A percentile compares a stretch with the other conserved stretches of the same genome.
Evolutionary conservation across 2,888 invertebrate species (phyloP).

Genomic region (Proisotoma minuta): DNA sequence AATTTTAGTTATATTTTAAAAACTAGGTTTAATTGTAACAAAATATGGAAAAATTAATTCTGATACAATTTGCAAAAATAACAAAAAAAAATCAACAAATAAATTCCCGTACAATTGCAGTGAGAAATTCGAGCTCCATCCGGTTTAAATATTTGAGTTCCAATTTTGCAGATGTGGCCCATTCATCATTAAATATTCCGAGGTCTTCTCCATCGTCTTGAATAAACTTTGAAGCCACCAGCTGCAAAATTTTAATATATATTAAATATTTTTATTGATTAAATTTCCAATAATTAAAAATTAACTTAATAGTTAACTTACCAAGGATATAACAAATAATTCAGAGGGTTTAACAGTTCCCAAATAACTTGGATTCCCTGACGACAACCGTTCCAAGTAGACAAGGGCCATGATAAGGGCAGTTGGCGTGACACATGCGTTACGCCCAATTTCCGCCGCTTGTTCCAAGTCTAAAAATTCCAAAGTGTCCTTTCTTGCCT

Average conservation of each 20-base stretch:
- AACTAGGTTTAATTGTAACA: slow-evolving; percentile 3
- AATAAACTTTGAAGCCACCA: slow-evolving; percentile 93
- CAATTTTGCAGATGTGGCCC: slow-evolving; percentile 81
- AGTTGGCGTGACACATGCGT: slow-evolving; percentile 84
- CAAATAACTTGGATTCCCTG: slow-evolving; percentile 75
- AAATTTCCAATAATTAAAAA: not conserved
- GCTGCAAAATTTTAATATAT: slow-evolving; percentile 56
- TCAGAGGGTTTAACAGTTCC: slow-evolving; percentile 79
- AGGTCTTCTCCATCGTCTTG: slow-evolving; percentile 90
- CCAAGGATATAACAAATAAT: slow-evolving; percentile 89
- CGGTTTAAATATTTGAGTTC: slow-evolving; percentile 68
- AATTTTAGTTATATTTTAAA: slow-evolving; percentile 9
- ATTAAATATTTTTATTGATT: not conserved
- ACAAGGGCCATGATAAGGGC: slow-evolving; percentile 87
- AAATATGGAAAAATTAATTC: not conserved
- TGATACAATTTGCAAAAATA: not conserved
- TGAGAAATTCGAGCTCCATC: slow-evolving; percentile 80
- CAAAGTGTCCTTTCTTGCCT: slow-evolving; percentile 60
- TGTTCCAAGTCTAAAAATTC: slow-evolving; percentile 71
- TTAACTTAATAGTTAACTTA: slow-evolving; percentile 53
- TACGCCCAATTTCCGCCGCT: slow-evolving; percentile 69
- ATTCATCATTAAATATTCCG: slow-evolving; percentile 84
- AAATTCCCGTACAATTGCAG: slow-evolving; percentile 69
- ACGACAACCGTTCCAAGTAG: slow-evolving; percentile 78
- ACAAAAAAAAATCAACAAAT: slow-evolving; percentile 5